A percentile compares a stretch with the other conserved stretches of the same genome.
Evolutionary conservation across 1,140 invertebrate species (phyloP).

Genomic region (Agrypnia vestita): DNA sequence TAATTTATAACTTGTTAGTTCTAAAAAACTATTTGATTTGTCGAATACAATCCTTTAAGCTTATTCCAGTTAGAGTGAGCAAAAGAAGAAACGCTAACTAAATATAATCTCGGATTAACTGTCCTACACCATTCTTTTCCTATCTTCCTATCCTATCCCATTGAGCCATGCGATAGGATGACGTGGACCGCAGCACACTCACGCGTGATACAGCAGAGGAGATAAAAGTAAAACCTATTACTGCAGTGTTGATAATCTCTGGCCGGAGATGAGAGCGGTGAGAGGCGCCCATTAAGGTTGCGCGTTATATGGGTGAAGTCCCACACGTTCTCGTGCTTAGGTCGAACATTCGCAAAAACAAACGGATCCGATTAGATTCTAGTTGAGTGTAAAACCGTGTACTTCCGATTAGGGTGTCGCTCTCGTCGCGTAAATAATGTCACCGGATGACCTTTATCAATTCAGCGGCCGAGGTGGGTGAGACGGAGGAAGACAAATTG

Average conservation of each 20-base stretch:
- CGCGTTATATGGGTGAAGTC: slow-evolving; percentile 50
- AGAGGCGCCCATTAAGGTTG: slow-evolving; percentile 13
- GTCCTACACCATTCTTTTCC: too few relatives aligned
- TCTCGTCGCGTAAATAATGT: slow-evolving; percentile 16
- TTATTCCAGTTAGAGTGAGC: too few relatives aligned
- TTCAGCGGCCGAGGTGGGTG: slow-evolving; percentile 24
- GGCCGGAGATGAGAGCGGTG: slow-evolving; percentile 3
- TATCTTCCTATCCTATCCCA: too few relatives aligned
- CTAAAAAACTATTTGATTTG: too few relatives aligned
- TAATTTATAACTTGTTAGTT: too few relatives aligned
- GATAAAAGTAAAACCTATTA: too few relatives aligned
- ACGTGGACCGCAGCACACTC: too few relatives aligned
- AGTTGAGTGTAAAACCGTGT: slow-evolving; percentile 59
- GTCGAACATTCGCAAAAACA: slow-evolving; percentile 47
- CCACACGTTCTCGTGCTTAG: slow-evolving; percentile 44
- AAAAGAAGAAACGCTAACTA: too few relatives aligned
- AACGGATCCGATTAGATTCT: slow-evolving; percentile 56
- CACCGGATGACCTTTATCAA: slow-evolving; percentile 35
- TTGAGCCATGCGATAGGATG: too few relatives aligned
- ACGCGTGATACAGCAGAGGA: too few relatives aligned
- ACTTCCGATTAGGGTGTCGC: slow-evolving; percentile 52
- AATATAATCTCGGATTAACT: too few relatives aligned
- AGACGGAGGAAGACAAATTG: slow-evolving; percentile 24
- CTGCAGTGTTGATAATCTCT: neutral
- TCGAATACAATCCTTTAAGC: too few relatives aligned